Evolutionary conservation across 2,888 invertebrate genomes (phyloP), one percentile per base, ranked within the genome.

Genomic region (Cheilosia scutellata): DNA sequence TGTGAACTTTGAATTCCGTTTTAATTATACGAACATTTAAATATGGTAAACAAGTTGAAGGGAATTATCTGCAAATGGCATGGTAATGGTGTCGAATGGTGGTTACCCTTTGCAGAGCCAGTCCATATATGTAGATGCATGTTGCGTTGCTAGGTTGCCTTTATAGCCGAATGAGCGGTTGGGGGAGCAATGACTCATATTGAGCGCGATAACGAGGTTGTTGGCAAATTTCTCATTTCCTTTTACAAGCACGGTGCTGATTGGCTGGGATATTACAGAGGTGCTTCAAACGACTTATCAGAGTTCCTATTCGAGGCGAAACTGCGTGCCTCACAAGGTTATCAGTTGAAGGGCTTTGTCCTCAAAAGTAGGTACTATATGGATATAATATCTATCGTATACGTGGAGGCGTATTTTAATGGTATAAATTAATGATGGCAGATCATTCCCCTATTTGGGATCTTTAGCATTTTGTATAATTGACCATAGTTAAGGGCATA

Each of bases 1-100:
- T 86, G 76, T 86, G 84, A 80, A 86, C 84, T 86, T 86, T 79
- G 57, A 72, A 80, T 80, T 79, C 84, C 66, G 57, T 80, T 86
- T 80, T 86, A 86, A 86, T 86, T 86, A 86, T 63, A 76, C 51
- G 71, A 65, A 75, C 75, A 84, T 84, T 79, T 84, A 84, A 80
- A 80, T 70, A 74, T 77, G 79, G 74, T 65, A 75, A 84, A 53
- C 84, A 75, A 70, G 75, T 71, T 71, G 79, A 75, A 75, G 79
- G 83, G 79, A 58, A 75, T 84, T 78, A 83, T 83, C 79, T 83
- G 78, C 71, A 65, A 71, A 77, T 65, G 71, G 70, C 58, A 71
- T 65, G 77, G 82, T 44, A 75, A 78, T 71, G 42, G 72, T 78
- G 51, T 60, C 44, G 55, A 71, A 51, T 62, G 82, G 60, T 66